Evolutionary conservation across 2,888 invertebrate species (phyloP).

Genomic region (Scaptomyza cyrtandrae): DNA sequence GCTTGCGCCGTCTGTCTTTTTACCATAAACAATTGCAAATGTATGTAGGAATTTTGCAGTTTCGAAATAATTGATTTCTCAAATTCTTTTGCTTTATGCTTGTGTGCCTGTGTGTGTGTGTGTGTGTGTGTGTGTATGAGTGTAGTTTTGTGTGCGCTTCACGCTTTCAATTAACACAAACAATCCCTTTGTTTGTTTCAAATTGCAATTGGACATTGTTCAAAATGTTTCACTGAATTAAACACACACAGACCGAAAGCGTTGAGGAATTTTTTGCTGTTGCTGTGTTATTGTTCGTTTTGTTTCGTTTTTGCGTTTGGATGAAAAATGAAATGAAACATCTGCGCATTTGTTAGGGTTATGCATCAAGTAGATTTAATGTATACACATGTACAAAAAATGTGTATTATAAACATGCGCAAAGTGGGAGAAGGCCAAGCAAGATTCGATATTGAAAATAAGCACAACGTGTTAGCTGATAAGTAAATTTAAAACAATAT

Average conservation of each 20-base stretch:
- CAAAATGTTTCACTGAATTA: slow-evolving; percentile 73
- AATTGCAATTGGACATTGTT: slow-evolving; percentile 77
- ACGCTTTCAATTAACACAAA: slow-evolving; percentile 80
- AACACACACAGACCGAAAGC: slow-evolving; percentile 45
- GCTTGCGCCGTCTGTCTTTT: slow-evolving; percentile 35
- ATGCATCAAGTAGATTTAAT: slow-evolving; percentile 64
- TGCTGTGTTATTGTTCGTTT: slow-evolving; percentile 12
- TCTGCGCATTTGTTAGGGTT: slow-evolving; percentile 75
- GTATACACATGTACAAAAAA: slow-evolving; percentile 12
- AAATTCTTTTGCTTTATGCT: slow-evolving; percentile 66
- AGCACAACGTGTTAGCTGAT: slow-evolving; percentile 4
- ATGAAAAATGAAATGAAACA: slow-evolving; percentile 66
- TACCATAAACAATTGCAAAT: slow-evolving; percentile 78
- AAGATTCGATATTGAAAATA: slow-evolving; percentile 9
- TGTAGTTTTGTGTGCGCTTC: slow-evolving; percentile 55
- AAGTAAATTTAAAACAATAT: slow-evolving; percentile 6
- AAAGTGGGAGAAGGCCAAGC: slow-evolving; percentile 25
- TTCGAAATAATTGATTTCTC: slow-evolving; percentile 79
- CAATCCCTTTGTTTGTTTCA: slow-evolving; percentile 78
- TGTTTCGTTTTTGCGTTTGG: slow-evolving; percentile 14
- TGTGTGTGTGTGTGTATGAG: slow-evolving; percentile 14
- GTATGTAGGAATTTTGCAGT: slow-evolving; percentile 78
- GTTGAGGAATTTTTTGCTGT: slow-evolving; percentile 64
- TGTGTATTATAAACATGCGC: not conserved
- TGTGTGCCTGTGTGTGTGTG: slow-evolving; percentile 13